Percentiles rank a stretch among this genome's conserved stretches.
These are phyloP conservation scores for Molorchus minor DNA, from an alignment of 2,888 invertebrate species.

Conservation along the genomic window DNA sequence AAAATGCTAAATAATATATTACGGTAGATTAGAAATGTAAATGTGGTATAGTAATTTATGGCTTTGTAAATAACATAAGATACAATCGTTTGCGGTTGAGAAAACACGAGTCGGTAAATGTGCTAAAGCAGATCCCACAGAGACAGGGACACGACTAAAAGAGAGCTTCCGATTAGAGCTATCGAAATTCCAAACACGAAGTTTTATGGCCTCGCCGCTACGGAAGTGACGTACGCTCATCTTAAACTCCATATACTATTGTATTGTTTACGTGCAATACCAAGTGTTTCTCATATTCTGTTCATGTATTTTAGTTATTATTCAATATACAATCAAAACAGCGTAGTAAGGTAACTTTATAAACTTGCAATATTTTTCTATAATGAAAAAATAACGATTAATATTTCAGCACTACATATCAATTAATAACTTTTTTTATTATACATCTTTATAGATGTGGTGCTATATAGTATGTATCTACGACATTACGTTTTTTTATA, in stretches of 20 bases:
- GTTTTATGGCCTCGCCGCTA: constrained; percentile 53
- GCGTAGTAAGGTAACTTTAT: constrained; percentile 30
- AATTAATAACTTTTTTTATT: no score
- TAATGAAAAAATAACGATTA: no score
- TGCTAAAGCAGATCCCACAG: constrained; percentile 36
- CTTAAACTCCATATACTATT: constrained; percentile 40
- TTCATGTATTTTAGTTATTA: constrained; percentile 28
- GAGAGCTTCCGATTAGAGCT: constrained; percentile 45
- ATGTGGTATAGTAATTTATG: constrained; percentile 4
- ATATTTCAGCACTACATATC: no score
- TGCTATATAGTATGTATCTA: no score
- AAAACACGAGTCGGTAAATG: constrained; percentile 37
- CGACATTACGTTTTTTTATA: no score
- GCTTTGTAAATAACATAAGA: constrained; percentile 24
- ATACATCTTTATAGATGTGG: no score
- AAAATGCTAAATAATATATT: no score
- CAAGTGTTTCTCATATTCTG: constrained; percentile 28
- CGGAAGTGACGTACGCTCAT: constrained; percentile 56
- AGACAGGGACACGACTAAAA: constrained; percentile 34
- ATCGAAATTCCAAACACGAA: constrained; percentile 39
- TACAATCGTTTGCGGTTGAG: constrained; percentile 25
- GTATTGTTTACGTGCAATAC: constrained; percentile 28
- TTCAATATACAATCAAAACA: constrained; percentile 37
- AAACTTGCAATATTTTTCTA: no score
- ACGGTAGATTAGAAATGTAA: no score